Percentiles rank a stretch among this genome's conserved stretches.
phyloP scores from a whole-genome alignment of 2,888 invertebrate species.

The Rotaria socialis region DNA sequence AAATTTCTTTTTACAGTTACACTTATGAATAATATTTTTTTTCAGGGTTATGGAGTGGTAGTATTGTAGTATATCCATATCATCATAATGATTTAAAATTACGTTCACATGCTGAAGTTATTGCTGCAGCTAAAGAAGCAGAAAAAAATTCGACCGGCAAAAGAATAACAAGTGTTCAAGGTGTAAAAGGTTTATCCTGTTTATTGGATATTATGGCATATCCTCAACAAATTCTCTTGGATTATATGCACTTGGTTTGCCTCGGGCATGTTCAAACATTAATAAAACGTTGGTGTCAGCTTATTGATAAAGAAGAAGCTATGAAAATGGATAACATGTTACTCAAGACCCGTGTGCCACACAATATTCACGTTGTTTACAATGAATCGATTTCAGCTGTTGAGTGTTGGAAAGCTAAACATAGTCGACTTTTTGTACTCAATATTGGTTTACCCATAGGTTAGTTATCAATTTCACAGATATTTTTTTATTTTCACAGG shows the following conservation, averaged over 20 bases:
- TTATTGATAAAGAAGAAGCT: neutral
- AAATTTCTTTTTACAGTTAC: neutral
- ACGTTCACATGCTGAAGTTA: neutral
- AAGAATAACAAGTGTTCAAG: neutral
- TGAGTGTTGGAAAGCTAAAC: neutral
- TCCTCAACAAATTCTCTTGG: neutral
- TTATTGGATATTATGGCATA: neutral
- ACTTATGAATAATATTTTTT: neutral
- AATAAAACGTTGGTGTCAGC: neutral
- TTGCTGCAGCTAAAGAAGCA: neutral
- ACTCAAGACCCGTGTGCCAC: neutral
- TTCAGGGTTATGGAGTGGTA: neutral
- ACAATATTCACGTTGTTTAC: neutral
- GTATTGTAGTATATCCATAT: neutral
- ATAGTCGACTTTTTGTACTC: neutral
- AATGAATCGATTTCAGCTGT: neutral
- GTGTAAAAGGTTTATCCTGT: neutral
- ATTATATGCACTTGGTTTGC: conserved; percentile 7
- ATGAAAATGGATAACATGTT: neutral
- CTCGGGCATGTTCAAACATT: neutral
- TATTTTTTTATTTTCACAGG: neutral
- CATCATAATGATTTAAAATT: neutral
- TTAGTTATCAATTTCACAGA: neutral
- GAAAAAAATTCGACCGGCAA: neutral
- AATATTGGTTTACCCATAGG: neutral